Conservation (phyloP, 2,797 vertebrate species). For the Galaxias olidus region DNA sequence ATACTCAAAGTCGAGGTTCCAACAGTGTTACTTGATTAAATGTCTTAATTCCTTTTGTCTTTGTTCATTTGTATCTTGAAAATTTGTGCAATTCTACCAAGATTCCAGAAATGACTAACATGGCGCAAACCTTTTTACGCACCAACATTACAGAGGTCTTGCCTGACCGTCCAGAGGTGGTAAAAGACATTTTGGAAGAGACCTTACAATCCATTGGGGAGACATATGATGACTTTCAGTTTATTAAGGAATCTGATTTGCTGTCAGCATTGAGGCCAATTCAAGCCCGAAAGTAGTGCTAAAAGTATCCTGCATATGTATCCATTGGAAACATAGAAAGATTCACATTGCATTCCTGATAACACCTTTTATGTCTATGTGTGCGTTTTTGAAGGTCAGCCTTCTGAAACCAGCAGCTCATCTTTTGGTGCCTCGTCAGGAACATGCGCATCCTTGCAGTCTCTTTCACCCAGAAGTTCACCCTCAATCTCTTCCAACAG, state of each 20-base stretch:
- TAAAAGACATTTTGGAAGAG: conserved; percentile 34
- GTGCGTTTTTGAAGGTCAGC: conserved; percentile 19
- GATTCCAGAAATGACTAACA: conserved; percentile 32
- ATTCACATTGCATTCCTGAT: conserved; percentile 12
- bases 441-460: conserved; percentile 9
- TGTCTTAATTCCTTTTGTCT: conserved; percentile 7
- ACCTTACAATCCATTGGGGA: conserved; percentile 34
- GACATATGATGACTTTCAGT: conserved; percentile 38
- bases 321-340: conserved; percentile 14
- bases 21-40: conserved; percentile 10
- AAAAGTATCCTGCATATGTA: conserved; percentile 10
- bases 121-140: conserved; percentile 23
- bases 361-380: too few species aligned
- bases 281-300: conserved; percentile 43
- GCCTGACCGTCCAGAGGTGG: conserved; percentile 35
- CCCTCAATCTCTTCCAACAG: conserved; percentile 22
- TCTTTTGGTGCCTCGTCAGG: conserved; percentile 18
- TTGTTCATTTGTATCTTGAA: background rate
- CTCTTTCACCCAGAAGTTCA: conserved; percentile 28
- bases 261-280: conserved; percentile 34
- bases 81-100: conserved; percentile 16
- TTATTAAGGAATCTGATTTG: conserved; percentile 38
- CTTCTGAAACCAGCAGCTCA: conserved; percentile 28
- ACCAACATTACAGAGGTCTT: conserved; percentile 32
- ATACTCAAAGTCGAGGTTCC: too few species aligned